Base-by-base conservation (phyloP, 2,888 invertebrate genomes). In the Fragum fragum region DNA sequence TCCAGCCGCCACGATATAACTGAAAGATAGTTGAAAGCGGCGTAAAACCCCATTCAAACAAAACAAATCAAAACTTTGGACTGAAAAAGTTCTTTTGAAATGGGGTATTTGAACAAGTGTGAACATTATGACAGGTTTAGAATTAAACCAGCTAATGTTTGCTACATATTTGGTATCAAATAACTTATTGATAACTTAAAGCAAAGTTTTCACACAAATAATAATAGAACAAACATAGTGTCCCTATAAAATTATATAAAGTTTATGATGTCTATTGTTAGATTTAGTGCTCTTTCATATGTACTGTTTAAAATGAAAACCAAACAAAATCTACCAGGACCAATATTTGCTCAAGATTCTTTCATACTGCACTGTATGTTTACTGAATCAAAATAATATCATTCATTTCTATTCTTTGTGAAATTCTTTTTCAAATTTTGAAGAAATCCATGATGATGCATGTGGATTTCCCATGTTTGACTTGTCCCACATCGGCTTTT, bases 131-230 rank as follows among this genome's bases (percentile, higher is more conserved):
- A 47, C 47, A 47, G 47, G 47, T 47, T 47, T 47, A 9, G 47
- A 47, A 47, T 47, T 47, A 47, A 47, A 47, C n/a, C 5, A 47
- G 47, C 47, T 47, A 18, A 47, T 47, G 47, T 47, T 47, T 47
- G n/a, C n/a, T 18, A 47, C 14, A 47, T 47, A 16, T 47, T 47
- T 47, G 47, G 47, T 47, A 47, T 47, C 47, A 47, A 47, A 47
- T 18, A 18, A 47, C 7, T 16, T 47, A 47, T 9, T 47, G 47
- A 47, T 47, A 47, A 47, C n/a, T 47, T 47, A 18, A 47, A 47
- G 47, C 47, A 47, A 47, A 47, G 5, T 47, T 47, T 47, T 47
- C 47, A 47, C 47, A 47, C 47, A 47, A 47, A 47, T 47, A 47
- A 47, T 47, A 3, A 47, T 47, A 47, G 47, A 47, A 16, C 47